These are phyloP conservation scores for Pseudonaja textilis DNA, from an alignment of 2,113 vertebrate genomes.

Conservation along the genomic window DNA sequence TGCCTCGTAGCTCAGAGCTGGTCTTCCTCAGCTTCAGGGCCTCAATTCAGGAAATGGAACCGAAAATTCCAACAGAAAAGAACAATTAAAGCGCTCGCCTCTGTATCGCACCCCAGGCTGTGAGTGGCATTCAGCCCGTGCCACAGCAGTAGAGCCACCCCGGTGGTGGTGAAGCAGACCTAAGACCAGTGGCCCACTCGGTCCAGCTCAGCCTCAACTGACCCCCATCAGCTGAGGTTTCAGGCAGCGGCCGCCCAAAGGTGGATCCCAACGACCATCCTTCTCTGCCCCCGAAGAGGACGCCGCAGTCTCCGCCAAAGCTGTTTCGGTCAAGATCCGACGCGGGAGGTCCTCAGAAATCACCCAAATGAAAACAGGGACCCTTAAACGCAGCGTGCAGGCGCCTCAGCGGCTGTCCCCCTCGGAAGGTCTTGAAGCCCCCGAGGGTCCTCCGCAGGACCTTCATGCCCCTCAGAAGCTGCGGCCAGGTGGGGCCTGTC, in stretches of 20 bases:
- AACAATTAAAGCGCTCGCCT: no score
- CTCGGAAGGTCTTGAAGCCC: neutral
- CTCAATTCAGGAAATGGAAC: neutral
- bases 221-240: neutral
- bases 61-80: neutral
- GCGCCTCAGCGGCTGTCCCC: neutral
- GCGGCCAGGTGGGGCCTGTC: neutral
- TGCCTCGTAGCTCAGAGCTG: neutral
- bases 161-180: neutral
- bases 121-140: no score
- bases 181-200: neutral
- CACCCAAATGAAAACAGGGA: neutral
- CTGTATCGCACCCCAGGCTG: neutral
- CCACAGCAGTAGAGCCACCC: neutral
- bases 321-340: no score
- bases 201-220: neutral
- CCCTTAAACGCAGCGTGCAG: neutral
- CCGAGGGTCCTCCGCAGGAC: neutral
- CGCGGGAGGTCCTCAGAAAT: neutral
- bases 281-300: neutral
- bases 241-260: neutral
- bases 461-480: neutral
- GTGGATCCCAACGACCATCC: neutral
- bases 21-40: neutral
- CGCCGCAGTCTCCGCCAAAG: neutral